A percentile compares a stretch with the other conserved stretches of the same genome.
These are phyloP conservation scores for Campoletis sonorensis DNA, from an alignment of 1,140 invertebrate species.

Conservation along the genomic window DNA sequence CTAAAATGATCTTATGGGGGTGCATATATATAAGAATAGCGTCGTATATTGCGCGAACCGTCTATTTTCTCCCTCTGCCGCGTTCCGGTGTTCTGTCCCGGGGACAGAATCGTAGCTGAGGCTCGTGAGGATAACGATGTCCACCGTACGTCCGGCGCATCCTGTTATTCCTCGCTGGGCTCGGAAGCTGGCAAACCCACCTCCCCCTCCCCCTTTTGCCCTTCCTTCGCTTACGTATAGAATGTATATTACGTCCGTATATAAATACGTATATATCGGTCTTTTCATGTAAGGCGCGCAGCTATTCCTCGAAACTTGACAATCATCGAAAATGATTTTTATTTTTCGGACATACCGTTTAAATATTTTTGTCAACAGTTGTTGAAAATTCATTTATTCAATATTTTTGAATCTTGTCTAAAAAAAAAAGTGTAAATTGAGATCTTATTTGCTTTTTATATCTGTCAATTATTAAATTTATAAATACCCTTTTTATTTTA, in stretches of 20 bases:
- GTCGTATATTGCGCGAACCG: background rate
- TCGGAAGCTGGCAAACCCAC: background rate
- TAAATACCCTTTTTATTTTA: background rate
- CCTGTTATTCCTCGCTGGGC: background rate
- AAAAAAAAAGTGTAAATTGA: no score
- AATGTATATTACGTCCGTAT: background rate
- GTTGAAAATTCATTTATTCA: no score
- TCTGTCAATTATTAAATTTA: no score
- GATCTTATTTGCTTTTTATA: no score
- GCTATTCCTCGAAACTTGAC: background rate
- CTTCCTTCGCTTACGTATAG: background rate
- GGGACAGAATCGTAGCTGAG: background rate
- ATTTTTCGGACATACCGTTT: no score
- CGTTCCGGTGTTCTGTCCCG: background rate
- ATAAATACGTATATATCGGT: background rate
- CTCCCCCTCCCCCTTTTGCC: background rate
- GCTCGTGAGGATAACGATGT: slow-evolving; percentile 16
- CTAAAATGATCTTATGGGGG: background rate
- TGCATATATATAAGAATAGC: background rate
- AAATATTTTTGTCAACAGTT: background rate
- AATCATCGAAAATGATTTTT: no score
- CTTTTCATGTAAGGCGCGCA: background rate
- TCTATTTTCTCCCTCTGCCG: background rate
- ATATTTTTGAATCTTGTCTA: no score
- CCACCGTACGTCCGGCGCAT: slow-evolving; percentile 3